Evolutionary conservation across 2,888 invertebrate species (phyloP).

Genomic region (Pinctada fucata): DNA sequence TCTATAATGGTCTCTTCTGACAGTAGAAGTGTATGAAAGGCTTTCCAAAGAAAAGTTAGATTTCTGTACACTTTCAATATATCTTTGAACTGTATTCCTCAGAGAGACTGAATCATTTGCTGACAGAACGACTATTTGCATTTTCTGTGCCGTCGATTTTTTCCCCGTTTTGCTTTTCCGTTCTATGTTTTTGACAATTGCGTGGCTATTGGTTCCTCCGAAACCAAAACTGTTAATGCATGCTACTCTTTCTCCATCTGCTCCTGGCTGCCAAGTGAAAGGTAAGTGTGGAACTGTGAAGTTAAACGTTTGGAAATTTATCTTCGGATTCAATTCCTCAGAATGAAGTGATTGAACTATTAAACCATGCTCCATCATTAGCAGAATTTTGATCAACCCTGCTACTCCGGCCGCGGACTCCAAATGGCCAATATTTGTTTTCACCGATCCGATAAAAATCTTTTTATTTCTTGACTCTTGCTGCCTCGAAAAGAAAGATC

Average conservation of each 20-base stretch:
- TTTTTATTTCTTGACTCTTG: background rate
- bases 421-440: slow-evolving; percentile 58
- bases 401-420: slow-evolving; percentile 58
- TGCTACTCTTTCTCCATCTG: slow-evolving; percentile 27
- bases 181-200: slow-evolving; percentile 39
- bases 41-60: background rate
- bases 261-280: slow-evolving; percentile 33
- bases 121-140: slow-evolving; percentile 10
- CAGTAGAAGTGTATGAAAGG: slow-evolving; percentile 39
- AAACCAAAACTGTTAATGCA: slow-evolving; percentile 59
- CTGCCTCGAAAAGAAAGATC: slow-evolving; percentile 43
- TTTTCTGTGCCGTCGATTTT: background rate
- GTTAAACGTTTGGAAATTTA: slow-evolving; percentile 40
- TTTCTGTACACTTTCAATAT: background rate
- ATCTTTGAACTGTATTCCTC: slow-evolving; percentile 3
- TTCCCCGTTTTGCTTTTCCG: background rate
- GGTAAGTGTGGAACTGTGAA: slow-evolving; percentile 38
- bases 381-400: slow-evolving; percentile 57
- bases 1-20: slow-evolving; percentile 35
- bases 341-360: slow-evolving; percentile 57
- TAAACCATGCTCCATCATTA: slow-evolving; percentile 56
- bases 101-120: slow-evolving; percentile 20
- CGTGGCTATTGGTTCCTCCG: slow-evolving; percentile 61
- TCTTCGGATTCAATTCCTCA: slow-evolving; percentile 44
- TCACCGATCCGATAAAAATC: slow-evolving; percentile 55